Evolutionary conservation across 2,113 vertebrate species (phyloP), one percentile per base, ranked within the genome.

Genomic region (Alethe castanea): DNA sequence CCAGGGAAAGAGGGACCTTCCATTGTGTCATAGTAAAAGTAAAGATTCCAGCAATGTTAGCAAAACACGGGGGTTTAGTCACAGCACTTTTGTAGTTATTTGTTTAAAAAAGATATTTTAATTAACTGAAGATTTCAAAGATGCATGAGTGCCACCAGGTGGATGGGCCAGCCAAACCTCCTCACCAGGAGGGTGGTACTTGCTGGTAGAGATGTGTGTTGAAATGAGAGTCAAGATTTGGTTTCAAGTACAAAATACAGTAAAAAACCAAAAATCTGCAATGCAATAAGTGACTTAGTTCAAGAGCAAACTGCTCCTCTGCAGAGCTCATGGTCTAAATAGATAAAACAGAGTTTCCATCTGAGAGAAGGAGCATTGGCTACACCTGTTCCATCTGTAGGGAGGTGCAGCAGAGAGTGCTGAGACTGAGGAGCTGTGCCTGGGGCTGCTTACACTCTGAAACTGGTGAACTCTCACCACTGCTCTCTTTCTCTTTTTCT

Each of bases 61-160:
- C 12, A 73, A 53, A 84, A 59, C 20, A 7, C 5, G 1, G 12
- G 6, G 7, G 18, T 11, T 3, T n/a, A 67, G 19, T 23, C 48
- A 20, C 44, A 40, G 19, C 4, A 6, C 5, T 42, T 53, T 56
- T 54, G 14, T n/a, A 54, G 23, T 36, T 84, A 19, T 44, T 64
- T 87, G 24, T 48, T 81, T 52, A 0, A 2, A n/a, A 79, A 57
- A 24, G 7, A 5, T 40, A 8, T 56, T 86, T 81, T 81, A 91
- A 69, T 88, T 90, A 80, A 48, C 11, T 82, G 6, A 45, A 47
- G 14, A 54, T 71, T 67, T 45, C 8, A 26, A 81, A 86, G 79
- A 86, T 62, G 33, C 56, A 0, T 62, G 89, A 86, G 79, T 94
- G 94, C 84, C 90, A 80, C 62, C 90, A 92, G 90, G 90, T 92